A percentile compares a stretch with the other conserved stretches of the same genome.
These are phyloP conservation scores for Mormyrus iriodes DNA, from an alignment of 2,113 vertebrate species.

Conservation along the genomic window DNA sequence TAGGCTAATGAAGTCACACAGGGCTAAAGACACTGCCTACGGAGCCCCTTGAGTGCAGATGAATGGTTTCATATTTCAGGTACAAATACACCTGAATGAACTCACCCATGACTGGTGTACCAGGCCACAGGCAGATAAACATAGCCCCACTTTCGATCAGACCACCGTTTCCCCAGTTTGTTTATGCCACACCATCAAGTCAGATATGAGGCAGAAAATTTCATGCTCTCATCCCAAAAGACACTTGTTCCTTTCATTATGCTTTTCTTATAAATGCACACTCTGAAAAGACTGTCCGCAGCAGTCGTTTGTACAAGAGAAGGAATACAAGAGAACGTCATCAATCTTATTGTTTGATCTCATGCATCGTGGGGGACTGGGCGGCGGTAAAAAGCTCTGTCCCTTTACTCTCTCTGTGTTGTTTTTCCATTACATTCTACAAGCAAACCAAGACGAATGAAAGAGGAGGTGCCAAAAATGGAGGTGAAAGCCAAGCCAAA, in stretches of 20 bases:
- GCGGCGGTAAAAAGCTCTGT: background rate
- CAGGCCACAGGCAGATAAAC: background rate
- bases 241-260: background rate
- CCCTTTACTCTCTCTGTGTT: background rate
- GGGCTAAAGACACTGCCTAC: background rate
- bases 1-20: conserved; percentile 7
- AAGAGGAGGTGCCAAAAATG: background rate
- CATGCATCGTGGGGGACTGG: background rate
- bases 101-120: background rate
- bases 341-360: background rate
- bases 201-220: background rate
- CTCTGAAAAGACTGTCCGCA: background rate
- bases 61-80: conserved; percentile 10
- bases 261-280: background rate
- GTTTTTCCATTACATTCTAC: background rate
- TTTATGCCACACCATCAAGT: background rate
- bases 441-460: background rate
- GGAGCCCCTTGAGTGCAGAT: background rate
- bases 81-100: background rate
- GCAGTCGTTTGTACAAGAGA: background rate
- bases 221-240: background rate
- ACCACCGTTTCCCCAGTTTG: background rate
- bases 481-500: background rate
- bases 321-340: background rate
- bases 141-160: background rate